phyloP scores from a whole-genome alignment of 2,888 invertebrate genomes.

The Drosophila anomalata region DNA sequence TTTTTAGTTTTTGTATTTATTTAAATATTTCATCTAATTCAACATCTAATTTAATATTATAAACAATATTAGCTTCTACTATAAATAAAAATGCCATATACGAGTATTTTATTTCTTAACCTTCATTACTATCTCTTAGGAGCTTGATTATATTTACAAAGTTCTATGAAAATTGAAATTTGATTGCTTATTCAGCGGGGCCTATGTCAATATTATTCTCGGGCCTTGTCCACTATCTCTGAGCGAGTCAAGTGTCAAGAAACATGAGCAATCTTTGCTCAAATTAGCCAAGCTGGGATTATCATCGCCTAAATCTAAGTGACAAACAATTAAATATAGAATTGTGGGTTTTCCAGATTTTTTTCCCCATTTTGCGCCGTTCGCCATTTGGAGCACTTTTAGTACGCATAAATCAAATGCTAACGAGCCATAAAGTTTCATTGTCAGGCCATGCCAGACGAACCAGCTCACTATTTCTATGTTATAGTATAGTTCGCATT shows the following conservation, averaged over 20 bases:
- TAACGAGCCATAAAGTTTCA: constrained; percentile 75
- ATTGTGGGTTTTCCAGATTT: constrained; percentile 10
- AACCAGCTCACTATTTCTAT: constrained; percentile 67
- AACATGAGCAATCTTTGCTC: background rate
- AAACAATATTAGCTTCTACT: too few relatives aligned
- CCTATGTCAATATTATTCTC: constrained; percentile 3
- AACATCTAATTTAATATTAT: too few relatives aligned
- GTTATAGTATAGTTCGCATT: constrained; percentile 75
- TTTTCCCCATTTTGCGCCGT: background rate
- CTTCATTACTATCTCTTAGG: too few relatives aligned
- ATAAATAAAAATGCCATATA: too few relatives aligned
- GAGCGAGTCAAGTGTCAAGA: background rate
- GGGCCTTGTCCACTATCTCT: constrained; percentile 2
- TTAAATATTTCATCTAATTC: too few relatives aligned
- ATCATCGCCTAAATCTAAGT: constrained; percentile 9
- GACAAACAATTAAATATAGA: constrained; percentile 20
- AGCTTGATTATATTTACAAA: background rate
- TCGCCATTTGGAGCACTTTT: background rate
- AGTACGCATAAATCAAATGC: constrained; percentile 66
- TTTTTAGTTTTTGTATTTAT: too few relatives aligned
- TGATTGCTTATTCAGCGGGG: background rate
- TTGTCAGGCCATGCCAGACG: constrained; percentile 60
- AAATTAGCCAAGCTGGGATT: constrained; percentile 12
- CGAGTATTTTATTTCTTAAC: too few relatives aligned
- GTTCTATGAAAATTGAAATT: background rate